phyloP scores from a whole-genome alignment of 2,888 invertebrate species.

The Stenichneumon culpator region DNA sequence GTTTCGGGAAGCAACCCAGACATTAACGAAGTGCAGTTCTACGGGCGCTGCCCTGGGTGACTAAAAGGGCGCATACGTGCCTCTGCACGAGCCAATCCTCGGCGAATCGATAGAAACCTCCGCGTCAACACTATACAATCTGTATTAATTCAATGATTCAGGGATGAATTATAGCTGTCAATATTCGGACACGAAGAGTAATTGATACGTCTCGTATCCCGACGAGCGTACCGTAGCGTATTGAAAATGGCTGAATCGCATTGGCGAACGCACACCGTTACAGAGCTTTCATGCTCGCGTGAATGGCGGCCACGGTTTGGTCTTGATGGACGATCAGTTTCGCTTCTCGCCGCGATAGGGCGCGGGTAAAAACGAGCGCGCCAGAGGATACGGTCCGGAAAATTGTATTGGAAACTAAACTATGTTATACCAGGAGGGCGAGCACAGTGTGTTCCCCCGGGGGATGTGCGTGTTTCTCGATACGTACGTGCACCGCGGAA shows the following conservation, averaged over 20 bases:
- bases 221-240: slow-evolving; percentile 10
- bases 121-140: background rate
- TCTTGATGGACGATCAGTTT: slow-evolving; percentile 61
- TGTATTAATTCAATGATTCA: slow-evolving; percentile 13
- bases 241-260: slow-evolving; percentile 30
- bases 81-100: background rate
- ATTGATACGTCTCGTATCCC: slow-evolving; percentile 22
- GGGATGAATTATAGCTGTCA: slow-evolving; percentile 18
- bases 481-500: background rate
- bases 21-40: background rate
- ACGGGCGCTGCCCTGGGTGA: background rate
- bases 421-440: slow-evolving; percentile 66
- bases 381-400: slow-evolving; percentile 42
- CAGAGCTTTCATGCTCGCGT: slow-evolving; percentile 24
- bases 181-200: slow-evolving; percentile 11
- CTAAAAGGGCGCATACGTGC: background rate
- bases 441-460: slow-evolving; percentile 12
- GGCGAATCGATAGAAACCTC: background rate
- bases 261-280: background rate
- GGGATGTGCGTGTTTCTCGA: slow-evolving; percentile 11
- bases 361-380: slow-evolving; percentile 13
- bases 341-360: slow-evolving; percentile 21
- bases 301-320: slow-evolving; percentile 19
- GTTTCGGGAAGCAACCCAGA: too few species aligned
- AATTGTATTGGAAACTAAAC: slow-evolving; percentile 65